Evolutionary conservation across 2,888 invertebrate species (phyloP).

Genomic region (Atethmia centrago): DNA sequence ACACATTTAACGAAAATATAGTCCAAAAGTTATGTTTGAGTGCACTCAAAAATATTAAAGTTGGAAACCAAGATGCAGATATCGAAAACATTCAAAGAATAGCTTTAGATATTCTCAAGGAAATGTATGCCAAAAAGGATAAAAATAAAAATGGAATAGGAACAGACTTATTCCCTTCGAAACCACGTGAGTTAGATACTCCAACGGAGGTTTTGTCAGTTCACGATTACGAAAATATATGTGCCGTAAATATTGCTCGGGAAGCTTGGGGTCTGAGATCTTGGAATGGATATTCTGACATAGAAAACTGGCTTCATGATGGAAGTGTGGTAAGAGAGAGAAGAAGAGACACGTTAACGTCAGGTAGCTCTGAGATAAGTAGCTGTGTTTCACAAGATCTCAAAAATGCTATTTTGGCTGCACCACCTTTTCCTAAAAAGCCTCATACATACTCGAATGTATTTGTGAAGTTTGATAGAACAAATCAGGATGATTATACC

Average conservation of each 20-base stretch:
- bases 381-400: conserved; percentile 87
- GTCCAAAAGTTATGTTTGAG: conserved; percentile 89
- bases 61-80: conserved; percentile 89
- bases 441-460: conserved; percentile 87
- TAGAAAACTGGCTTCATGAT: conserved; percentile 92
- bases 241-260: conserved; percentile 92
- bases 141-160: conserved; percentile 81
- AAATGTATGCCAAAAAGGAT: conserved; percentile 89
- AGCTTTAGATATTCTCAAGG: conserved; percentile 88
- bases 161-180: conserved; percentile 79
- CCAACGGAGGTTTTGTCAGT: conserved; percentile 91
- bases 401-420: conserved; percentile 84
- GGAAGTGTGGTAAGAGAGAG: conserved; percentile 91
- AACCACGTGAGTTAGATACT: conserved; percentile 87
- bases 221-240: conserved; percentile 92
- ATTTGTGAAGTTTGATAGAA: conserved; percentile 85
- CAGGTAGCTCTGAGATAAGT: conserved; percentile 90
- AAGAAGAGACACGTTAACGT: conserved; percentile 90
- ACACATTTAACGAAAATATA: conserved; percentile 90
- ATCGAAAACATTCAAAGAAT: conserved; percentile 90
- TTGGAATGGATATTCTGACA: conserved; percentile 92
- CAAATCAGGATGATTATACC: conserved; percentile 87
- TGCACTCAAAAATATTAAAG: conserved; percentile 89
- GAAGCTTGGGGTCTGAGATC: conserved; percentile 92
- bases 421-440: conserved; percentile 86